Percentiles rank a stretch among this genome's conserved stretches.
Conservation (phyloP, 1,140 invertebrate species). For the Drosophila busckii region DNA sequence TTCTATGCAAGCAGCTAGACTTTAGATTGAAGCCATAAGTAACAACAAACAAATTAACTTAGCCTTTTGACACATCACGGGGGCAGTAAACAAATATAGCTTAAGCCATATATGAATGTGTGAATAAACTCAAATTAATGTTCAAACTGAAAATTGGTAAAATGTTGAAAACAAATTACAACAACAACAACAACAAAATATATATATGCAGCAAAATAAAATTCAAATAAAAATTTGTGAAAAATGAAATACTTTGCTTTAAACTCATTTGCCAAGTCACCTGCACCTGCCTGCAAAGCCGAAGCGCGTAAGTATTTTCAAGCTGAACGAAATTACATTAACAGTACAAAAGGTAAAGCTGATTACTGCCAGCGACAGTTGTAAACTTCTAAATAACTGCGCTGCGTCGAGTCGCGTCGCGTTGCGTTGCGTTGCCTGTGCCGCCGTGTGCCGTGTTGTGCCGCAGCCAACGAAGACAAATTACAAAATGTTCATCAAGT, state of each 20-base stretch:
- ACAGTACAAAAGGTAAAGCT: slow-evolving; percentile 63
- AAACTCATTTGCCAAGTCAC: no score
- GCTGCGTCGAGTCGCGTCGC: slow-evolving; percentile 15
- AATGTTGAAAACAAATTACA: slow-evolving; percentile 28
- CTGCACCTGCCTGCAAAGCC: no score
- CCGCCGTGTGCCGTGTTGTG: no score
- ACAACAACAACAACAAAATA: slow-evolving; percentile 28
- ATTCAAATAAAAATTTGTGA: no score
- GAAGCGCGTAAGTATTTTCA: not conserved
- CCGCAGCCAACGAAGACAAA: slow-evolving; percentile 32
- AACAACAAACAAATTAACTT: slow-evolving; percentile 27
- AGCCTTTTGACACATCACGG: slow-evolving; percentile 34
- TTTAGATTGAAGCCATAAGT: slow-evolving; percentile 35
- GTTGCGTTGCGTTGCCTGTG: slow-evolving; percentile 10
- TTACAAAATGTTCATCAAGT: no score
- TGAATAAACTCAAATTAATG: slow-evolving; percentile 48
- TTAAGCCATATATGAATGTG: slow-evolving; percentile 38
- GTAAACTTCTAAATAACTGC: slow-evolving; percentile 68
- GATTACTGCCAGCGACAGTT: slow-evolving; percentile 66
- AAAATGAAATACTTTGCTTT: no score
- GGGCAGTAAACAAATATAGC: slow-evolving; percentile 27
- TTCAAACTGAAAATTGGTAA: slow-evolving; percentile 55
- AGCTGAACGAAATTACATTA: slow-evolving; percentile 54
- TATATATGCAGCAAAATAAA: no score
- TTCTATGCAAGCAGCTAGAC: slow-evolving; percentile 25